Evolutionary conservation across 2,797 vertebrate species (phyloP).

Genomic region (Cryptoblepharus egeriae): DNA sequence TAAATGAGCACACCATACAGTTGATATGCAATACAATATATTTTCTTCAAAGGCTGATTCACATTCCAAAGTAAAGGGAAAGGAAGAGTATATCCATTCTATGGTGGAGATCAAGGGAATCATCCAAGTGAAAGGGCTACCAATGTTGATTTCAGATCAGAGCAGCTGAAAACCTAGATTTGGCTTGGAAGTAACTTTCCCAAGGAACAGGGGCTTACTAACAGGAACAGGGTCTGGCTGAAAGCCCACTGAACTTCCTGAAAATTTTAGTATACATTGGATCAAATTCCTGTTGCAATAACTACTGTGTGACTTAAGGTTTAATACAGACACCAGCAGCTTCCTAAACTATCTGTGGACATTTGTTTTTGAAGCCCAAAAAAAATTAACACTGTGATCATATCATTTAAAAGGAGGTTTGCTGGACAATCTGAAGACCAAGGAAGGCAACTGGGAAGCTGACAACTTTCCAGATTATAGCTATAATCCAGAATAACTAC

Average conservation of each 20-base stretch:
- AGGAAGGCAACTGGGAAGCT: constrained; percentile 31
- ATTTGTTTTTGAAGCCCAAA: not conserved
- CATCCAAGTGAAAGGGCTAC: not conserved
- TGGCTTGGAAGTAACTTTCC: not conserved
- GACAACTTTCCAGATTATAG: constrained; percentile 49
- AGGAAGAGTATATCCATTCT: not conserved
- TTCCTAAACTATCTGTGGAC: constrained; percentile 62
- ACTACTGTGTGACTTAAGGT: constrained; percentile 57
- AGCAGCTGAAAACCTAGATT: not conserved
- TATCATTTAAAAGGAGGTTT: constrained; percentile 47
- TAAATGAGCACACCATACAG: not conserved
- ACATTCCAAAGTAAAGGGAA: not conserved
- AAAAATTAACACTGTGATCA: constrained; percentile 46
- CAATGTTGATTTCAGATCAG: constrained; percentile 5
- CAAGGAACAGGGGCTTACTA: not conserved
- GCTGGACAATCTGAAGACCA: constrained; percentile 34
- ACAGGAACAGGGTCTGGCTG: not conserved
- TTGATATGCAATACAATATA: not conserved
- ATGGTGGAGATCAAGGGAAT: no score
- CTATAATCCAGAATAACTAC: no score
- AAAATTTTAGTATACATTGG: constrained; percentile 13
- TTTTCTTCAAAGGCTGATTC: not conserved
- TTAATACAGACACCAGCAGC: constrained; percentile 45
- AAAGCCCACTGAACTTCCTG: constrained; percentile 20
- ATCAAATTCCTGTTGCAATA: constrained; percentile 30